Conservation (phyloP, 2,797 vertebrate species). For the Crocodylus rhombifer region DNA sequence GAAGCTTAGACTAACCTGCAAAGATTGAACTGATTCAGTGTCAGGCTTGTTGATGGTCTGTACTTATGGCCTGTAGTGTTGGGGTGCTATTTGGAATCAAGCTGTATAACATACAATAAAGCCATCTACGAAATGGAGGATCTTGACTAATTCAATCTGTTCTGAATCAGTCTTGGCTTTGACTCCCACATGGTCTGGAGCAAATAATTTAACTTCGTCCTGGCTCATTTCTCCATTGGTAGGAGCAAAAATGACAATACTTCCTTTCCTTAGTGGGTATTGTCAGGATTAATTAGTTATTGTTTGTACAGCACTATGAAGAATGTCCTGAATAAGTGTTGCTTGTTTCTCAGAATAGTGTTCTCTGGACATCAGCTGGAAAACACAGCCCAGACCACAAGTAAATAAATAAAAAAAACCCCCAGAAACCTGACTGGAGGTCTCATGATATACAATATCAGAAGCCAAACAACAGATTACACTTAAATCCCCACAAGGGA, state of each 20-base stretch:
- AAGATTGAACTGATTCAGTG: too few relatives aligned
- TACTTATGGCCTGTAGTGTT: background rate
- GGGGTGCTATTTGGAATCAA: background rate
- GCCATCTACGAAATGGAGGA: background rate
- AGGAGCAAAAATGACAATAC: background rate
- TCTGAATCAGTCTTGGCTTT: background rate
- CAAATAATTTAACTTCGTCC: background rate
- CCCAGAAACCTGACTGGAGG: background rate
- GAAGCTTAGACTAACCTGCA: too few relatives aligned
- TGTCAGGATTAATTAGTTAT: background rate
- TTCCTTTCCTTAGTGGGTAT: background rate
- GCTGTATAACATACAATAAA: background rate
- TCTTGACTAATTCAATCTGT: background rate
- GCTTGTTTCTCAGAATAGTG: background rate
- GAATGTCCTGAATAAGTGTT: background rate
- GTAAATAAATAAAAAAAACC: background rate
- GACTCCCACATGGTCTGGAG: background rate
- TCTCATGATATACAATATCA: slow-evolving; percentile 39
- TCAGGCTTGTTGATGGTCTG: background rate
- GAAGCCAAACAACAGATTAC: slow-evolving; percentile 33
- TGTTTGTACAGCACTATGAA: background rate
- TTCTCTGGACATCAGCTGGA: background rate
- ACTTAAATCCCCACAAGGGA: slow-evolving; percentile 31
- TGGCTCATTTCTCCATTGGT: background rate
- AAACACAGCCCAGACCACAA: background rate